Conservation (phyloP, 1,140 invertebrate genomes). For the Listronotus oregonensis region DNA sequence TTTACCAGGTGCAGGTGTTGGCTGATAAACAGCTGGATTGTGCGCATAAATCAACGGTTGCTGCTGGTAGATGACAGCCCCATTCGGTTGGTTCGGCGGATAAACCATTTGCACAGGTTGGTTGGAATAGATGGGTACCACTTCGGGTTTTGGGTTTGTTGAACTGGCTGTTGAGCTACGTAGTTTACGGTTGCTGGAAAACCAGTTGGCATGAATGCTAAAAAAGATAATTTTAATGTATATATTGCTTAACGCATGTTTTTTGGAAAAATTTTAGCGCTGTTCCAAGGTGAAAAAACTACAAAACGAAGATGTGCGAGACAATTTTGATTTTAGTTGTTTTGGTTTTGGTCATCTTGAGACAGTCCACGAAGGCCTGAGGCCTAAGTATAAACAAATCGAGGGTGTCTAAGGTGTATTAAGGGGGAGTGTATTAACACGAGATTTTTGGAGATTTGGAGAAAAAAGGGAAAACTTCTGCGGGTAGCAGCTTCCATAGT, state of each 20-base stretch:
- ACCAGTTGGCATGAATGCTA: constrained; percentile 32
- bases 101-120: constrained; percentile 48
- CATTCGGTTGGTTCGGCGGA: constrained; percentile 32
- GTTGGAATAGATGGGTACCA: constrained; percentile 47
- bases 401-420: no score
- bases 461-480: no score
- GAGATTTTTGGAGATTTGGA: no score
- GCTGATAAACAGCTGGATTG: constrained; percentile 24
- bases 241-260: background rate
- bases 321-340: no score
- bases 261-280: no score
- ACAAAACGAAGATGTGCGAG: no score
- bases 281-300: no score
- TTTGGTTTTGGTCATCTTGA: no score
- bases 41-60: constrained; percentile 47
- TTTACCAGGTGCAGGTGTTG: constrained; percentile 17
- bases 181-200: constrained; percentile 34
- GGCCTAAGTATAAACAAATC: no score
- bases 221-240: constrained; percentile 4
- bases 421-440: no score
- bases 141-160: constrained; percentile 37
- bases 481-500: no score
- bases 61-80: constrained; percentile 46
- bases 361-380: no score
- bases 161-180: constrained; percentile 18